Evolutionary conservation across 2,113 vertebrate genomes (phyloP).

Genomic region (Murina feae): DNA sequence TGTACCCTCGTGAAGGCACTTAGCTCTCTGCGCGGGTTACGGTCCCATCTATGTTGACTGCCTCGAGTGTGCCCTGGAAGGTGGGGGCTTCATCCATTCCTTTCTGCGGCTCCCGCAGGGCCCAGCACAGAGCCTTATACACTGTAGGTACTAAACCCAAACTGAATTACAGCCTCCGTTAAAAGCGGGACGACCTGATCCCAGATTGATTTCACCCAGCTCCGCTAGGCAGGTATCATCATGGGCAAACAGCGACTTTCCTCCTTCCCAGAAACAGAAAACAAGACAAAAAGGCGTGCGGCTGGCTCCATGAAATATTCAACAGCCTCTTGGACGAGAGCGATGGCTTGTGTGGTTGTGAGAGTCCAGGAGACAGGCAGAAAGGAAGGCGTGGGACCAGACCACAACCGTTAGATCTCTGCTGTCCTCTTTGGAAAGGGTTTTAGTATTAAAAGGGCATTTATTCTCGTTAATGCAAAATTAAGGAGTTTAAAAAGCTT

Average conservation of each 20-base stretch:
- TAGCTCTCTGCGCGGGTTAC: background rate
- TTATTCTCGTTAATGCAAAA: constrained; percentile 74
- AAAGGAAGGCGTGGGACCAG: constrained; percentile 53
- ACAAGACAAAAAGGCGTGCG: constrained; percentile 51
- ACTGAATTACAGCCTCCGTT: constrained; percentile 35
- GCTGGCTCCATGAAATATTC: constrained; percentile 78
- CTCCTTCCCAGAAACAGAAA: constrained; percentile 70
- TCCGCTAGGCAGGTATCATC: constrained; percentile 57
- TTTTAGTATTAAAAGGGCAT: constrained; percentile 74
- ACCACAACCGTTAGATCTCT: constrained; percentile 67
- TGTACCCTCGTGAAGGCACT: constrained; percentile 30
- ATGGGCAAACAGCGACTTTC: constrained; percentile 6
- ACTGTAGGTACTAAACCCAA: constrained; percentile 1
- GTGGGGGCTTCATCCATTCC: background rate
- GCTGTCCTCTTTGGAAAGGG: constrained; percentile 53
- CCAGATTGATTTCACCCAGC: constrained; percentile 55
- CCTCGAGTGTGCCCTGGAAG: background rate
- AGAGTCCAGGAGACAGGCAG: constrained; percentile 64
- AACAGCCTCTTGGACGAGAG: constrained; percentile 56
- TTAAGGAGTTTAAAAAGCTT: constrained; percentile 65
- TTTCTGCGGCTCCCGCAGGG: background rate
- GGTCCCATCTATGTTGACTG: background rate
- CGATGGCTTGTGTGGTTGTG: constrained; percentile 56
- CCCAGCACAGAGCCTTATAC: background rate
- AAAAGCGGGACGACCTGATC: constrained; percentile 35